phyloP scores from a whole-genome alignment of 2,888 invertebrate genomes.

The Melitaea athalia region DNA sequence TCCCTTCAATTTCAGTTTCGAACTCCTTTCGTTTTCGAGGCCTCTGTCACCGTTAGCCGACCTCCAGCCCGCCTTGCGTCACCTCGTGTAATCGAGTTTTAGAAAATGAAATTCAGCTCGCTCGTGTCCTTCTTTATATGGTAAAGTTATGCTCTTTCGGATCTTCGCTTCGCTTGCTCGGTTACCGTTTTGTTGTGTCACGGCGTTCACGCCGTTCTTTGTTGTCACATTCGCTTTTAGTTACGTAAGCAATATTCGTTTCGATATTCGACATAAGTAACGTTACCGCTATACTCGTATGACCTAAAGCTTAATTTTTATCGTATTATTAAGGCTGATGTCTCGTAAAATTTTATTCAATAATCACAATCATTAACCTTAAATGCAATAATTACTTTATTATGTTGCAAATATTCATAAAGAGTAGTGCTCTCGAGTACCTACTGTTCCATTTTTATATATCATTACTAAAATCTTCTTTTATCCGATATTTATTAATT shows the following conservation, averaged over 20 bases:
- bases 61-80: slow-evolving; percentile 65
- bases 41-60: slow-evolving; percentile 70
- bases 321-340: neutral
- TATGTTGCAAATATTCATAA: slow-evolving; percentile 7
- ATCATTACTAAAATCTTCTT: slow-evolving; percentile 4
- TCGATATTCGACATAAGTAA: neutral
- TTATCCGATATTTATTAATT: slow-evolving; percentile 22
- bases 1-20: slow-evolving; percentile 79
- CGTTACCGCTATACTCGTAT: slow-evolving; percentile 15
- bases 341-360: neutral
- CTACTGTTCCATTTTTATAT: slow-evolving; percentile 11
- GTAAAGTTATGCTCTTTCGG: slow-evolving; percentile 65
- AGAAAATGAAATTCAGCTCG: slow-evolving; percentile 79
- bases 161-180: slow-evolving; percentile 44
- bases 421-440: neutral
- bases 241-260: slow-evolving; percentile 41
- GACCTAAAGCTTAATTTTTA: slow-evolving; percentile 4
- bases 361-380: slow-evolving; percentile 14
- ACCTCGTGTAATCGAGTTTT: slow-evolving; percentile 77
- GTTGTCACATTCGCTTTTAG: slow-evolving; percentile 44
- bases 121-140: slow-evolving; percentile 73
- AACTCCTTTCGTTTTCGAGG: slow-evolving; percentile 77
- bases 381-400: slow-evolving; percentile 18
- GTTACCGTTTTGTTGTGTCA: slow-evolving; percentile 49
- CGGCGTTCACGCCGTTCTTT: slow-evolving; percentile 41